Conservation (phyloP, 53 echinoderm and acorn worm species). For the Luidia sarsii region DNA sequence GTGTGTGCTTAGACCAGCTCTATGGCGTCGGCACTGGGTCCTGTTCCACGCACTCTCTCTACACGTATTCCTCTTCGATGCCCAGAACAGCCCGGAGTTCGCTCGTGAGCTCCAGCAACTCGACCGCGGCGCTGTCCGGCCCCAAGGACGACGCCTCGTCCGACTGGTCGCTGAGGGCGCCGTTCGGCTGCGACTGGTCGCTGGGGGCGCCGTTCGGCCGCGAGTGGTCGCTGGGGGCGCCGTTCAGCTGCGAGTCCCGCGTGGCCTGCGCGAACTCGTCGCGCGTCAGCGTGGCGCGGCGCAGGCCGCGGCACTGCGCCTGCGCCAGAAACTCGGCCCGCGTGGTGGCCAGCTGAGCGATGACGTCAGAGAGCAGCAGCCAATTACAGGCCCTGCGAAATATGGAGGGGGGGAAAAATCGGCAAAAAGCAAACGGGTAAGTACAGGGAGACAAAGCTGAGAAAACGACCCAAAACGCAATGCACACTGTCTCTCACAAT, state of each 20-base stretch:
- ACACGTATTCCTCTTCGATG: conserved; percentile 29
- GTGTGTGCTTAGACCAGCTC: too few species aligned
- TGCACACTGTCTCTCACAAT: too few species aligned
- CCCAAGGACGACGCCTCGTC: too few species aligned
- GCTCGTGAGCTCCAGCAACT: conserved; percentile 22
- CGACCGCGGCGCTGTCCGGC: too few species aligned
- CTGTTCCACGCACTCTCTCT: too few species aligned
- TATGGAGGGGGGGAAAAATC: not conserved
- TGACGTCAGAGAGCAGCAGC: conserved; percentile 64
- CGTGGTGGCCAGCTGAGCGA: conserved; percentile 26
- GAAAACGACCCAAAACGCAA: too few species aligned
- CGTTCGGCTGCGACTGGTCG: too few species aligned
- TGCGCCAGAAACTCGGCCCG: conserved; percentile 11
- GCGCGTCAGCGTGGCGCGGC: conserved; percentile 8
- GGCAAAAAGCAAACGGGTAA: not conserved
- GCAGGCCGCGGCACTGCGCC: not conserved
- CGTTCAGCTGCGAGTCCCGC: conserved; percentile 14
- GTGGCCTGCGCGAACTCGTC: conserved; percentile 18
- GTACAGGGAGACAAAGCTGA: not conserved
- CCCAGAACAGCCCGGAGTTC: conserved; percentile 14
- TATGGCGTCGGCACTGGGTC: too few species aligned
- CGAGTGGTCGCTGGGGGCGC: not conserved
- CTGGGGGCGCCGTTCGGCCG: not conserved
- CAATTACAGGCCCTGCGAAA: conserved; percentile 64
- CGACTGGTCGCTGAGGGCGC: too few species aligned